Evolutionary conservation across 2,888 invertebrate genomes (phyloP), one percentile per base, ranked within the genome.

Genomic region (Cancer borealis): DNA sequence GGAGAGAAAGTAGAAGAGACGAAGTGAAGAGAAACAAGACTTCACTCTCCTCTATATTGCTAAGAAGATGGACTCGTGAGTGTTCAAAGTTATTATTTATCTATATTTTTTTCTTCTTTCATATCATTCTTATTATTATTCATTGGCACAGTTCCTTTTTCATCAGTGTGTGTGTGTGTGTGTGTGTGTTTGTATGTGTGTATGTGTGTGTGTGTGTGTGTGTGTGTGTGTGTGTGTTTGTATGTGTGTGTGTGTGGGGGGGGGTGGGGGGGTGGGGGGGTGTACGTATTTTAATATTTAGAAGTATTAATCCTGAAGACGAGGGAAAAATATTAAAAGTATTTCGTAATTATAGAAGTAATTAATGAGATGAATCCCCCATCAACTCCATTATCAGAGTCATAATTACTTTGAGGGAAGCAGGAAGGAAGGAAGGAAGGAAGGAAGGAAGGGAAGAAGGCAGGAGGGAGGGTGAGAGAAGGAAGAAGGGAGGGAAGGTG

Each of bases 351-450:
- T 79, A 79, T 79, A 79, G 26, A 30, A 79, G 79, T 30, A 79
- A 79, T 79, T 79, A 79, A 79, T 79, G 79, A 30, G 79, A 79
- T 30, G 79, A 79, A 79, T 79, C 73, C 26, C 73, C 73, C 73
- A 73, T 73, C 79, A 79, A 30, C 30, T 79, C 79, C 79, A 79
- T 79, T 79, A 79, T 30, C 79, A 79, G 79, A 79, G 30, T 79
- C 79, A 79, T 79, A 79, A 79, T 79, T 79, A 79, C 79, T 79
- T 79, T 79, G 79, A 79, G 79, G 30, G 79, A 30, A 30, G 79
- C 12, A 79, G 79, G 12, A 10, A 79, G 79, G 30, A 10, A 10
- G n/a, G 14, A 26, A 12, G 30, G 30, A 14, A 30, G 79, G 8
- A 14, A 0, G 79, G 26, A 26, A 12, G n/a, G 26, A 8, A 26